A percentile compares a stretch with the other conserved stretches of the same genome.
Conservation (phyloP, 2,113 vertebrate genomes). For the Psilopogon haemacephalus region DNA sequence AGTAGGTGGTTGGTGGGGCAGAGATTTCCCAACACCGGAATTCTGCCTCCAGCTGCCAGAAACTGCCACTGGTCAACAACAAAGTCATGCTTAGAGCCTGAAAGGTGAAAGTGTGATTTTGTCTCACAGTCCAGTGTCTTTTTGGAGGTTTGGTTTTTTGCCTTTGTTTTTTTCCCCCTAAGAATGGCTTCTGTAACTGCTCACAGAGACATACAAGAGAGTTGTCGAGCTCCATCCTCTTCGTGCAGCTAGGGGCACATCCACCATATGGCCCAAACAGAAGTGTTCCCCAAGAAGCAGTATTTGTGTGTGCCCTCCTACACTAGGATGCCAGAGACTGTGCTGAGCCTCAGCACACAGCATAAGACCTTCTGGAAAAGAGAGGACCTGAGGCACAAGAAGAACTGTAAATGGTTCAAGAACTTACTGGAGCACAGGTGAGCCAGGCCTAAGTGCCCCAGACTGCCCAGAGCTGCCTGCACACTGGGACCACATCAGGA, state of each 20-base stretch:
- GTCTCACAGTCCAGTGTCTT: neutral
- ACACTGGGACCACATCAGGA: neutral
- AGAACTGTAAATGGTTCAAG: neutral
- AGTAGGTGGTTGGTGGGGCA: conserved; percentile 2
- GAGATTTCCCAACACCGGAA: neutral
- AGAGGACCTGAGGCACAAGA: neutral
- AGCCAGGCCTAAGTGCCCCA: neutral
- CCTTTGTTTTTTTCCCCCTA: neutral
- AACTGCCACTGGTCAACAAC: conserved; percentile 5
- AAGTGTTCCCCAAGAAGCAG: neutral
- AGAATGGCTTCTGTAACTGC: neutral
- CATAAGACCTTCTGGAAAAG: neutral
- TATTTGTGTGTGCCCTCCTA: neutral
- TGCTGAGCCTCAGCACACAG: neutral
- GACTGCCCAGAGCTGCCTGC: neutral
- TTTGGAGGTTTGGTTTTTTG: neutral
- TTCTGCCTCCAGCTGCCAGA: neutral
- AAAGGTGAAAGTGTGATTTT: neutral
- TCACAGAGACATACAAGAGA: neutral
- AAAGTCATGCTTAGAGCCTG: neutral
- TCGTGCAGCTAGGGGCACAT: neutral
- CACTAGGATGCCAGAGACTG: neutral
- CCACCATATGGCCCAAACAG: neutral
- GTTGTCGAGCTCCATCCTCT: neutral
- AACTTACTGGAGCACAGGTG: neutral